Evolutionary conservation across 64 coral and sea anemone genomes (phyloP).

Genomic region (Montipora cactus): DNA sequence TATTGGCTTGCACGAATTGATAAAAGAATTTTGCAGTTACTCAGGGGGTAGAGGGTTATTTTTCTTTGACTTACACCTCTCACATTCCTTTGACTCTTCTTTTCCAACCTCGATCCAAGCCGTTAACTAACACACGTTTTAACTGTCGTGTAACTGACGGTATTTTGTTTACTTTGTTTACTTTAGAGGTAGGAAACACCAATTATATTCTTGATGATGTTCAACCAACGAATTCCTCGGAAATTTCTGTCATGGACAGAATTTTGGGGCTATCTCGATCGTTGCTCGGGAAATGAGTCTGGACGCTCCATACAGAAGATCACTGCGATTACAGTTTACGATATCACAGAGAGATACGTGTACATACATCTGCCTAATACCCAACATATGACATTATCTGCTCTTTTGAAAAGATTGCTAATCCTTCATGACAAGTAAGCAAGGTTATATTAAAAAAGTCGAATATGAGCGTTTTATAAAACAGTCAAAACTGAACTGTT

Average conservation of each 20-base stretch:
- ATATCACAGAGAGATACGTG: not conserved
- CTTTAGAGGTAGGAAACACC: slow-evolving; percentile 16
- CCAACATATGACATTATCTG: slow-evolving; percentile 10
- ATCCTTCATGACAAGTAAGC: slow-evolving; percentile 29
- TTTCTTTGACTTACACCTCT: not conserved
- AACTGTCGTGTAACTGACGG: not conserved
- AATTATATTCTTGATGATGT: slow-evolving; percentile 21
- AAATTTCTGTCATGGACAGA: slow-evolving; percentile 47
- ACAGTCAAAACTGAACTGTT: not conserved
- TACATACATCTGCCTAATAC: not conserved
- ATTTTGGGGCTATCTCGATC: slow-evolving; percentile 48
- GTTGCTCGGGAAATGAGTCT: slow-evolving; percentile 26
- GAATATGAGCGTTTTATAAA: too few relatives aligned
- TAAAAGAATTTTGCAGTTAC: not conserved
- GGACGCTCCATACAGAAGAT: not conserved
- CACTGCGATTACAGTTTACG: not conserved
- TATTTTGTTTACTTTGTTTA: slow-evolving; percentile 24
- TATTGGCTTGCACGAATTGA: not conserved
- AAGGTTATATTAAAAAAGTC: not conserved
- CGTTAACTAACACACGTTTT: not conserved
- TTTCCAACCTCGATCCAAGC: not conserved
- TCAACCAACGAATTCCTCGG: slow-evolving; percentile 15
- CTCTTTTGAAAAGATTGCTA: not conserved
- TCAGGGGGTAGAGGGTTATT: slow-evolving; percentile 32
- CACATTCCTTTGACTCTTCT: not conserved